Percentiles rank a stretch among this genome's conserved stretches.
Evolutionary conservation across 2,888 invertebrate genomes (phyloP).

Genomic region (Parnassius apollo): DNA sequence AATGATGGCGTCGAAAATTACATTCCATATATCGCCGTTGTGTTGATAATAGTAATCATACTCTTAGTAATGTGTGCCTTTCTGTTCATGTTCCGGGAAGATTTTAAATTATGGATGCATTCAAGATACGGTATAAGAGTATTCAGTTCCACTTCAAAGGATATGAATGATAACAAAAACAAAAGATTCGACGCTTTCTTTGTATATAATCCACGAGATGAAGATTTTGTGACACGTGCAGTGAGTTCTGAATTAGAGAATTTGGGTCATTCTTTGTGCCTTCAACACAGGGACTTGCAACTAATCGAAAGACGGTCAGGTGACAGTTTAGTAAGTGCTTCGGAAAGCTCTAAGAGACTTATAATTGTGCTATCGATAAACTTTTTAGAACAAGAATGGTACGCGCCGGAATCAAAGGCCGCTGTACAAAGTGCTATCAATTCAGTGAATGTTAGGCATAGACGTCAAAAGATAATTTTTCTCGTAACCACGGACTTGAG

Average conservation of each 20-base stretch:
- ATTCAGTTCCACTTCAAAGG: slow-evolving; percentile 82
- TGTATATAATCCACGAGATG: slow-evolving; percentile 91
- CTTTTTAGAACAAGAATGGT: slow-evolving; percentile 92
- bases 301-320: slow-evolving; percentile 80
- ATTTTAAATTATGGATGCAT: slow-evolving; percentile 89
- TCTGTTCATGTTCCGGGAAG: slow-evolving; percentile 87
- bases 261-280: slow-evolving; percentile 81
- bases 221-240: slow-evolving; percentile 85
- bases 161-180: slow-evolving; percentile 82
- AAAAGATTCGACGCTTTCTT: slow-evolving; percentile 93
- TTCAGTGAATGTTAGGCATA: slow-evolving; percentile 83
- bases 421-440: slow-evolving; percentile 88
- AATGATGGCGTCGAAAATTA: slow-evolving; percentile 86
- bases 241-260: slow-evolving; percentile 88
- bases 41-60: slow-evolving; percentile 85
- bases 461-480: slow-evolving; percentile 81
- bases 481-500: slow-evolving; percentile 78
- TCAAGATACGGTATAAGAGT: slow-evolving; percentile 88
- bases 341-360: slow-evolving; percentile 85
- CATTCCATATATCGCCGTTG: slow-evolving; percentile 87
- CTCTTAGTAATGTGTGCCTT: slow-evolving; percentile 85
- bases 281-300: slow-evolving; percentile 84
- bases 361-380: slow-evolving; percentile 90
- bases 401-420: slow-evolving; percentile 88
- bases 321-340: slow-evolving; percentile 77